Percentiles rank a stretch among this genome's conserved stretches.
phyloP scores from a whole-genome alignment of 2,888 invertebrate genomes.

The Pollenia angustigena region DNA sequence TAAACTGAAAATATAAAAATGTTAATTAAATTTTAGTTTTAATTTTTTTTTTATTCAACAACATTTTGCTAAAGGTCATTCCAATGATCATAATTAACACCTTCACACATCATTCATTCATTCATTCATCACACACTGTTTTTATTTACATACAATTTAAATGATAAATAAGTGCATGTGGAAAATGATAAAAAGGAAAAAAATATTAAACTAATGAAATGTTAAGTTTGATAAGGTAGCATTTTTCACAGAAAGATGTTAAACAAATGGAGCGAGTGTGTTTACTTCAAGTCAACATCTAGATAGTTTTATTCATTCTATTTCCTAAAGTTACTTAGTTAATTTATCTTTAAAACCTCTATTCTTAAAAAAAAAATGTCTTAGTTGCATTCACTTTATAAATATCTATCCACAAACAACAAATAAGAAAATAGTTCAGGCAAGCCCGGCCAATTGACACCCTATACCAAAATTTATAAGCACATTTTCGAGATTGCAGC shows the following conservation, averaged over 20 bases:
- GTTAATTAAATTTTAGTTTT: not conserved
- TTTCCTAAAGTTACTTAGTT: not conserved
- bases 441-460: too few relatives aligned
- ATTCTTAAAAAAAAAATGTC: too few relatives aligned
- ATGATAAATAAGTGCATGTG: constrained; percentile 21
- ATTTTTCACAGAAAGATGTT: constrained; percentile 66
- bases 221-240: constrained; percentile 30
- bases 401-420: too few relatives aligned
- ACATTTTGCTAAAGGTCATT: constrained; percentile 55
- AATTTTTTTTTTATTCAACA: not conserved
- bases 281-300: constrained; percentile 25
- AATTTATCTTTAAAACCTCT: too few relatives aligned
- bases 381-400: too few relatives aligned
- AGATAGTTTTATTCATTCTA: not conserved
- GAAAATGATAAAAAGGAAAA: constrained; percentile 5
- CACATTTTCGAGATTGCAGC: too few relatives aligned
- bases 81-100: constrained; percentile 62
- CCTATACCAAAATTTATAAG: too few relatives aligned
- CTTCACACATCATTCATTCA: constrained; percentile 20
- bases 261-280: constrained; percentile 49
- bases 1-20: not conserved
- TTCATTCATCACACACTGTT: not conserved
- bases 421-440: too few relatives aligned
- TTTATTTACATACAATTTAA: constrained; percentile 35
- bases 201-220: constrained; percentile 6